These are phyloP conservation scores for Drosophila parthenogenetica DNA, from an alignment of 2,888 invertebrate genomes.

Conservation along the genomic window DNA sequence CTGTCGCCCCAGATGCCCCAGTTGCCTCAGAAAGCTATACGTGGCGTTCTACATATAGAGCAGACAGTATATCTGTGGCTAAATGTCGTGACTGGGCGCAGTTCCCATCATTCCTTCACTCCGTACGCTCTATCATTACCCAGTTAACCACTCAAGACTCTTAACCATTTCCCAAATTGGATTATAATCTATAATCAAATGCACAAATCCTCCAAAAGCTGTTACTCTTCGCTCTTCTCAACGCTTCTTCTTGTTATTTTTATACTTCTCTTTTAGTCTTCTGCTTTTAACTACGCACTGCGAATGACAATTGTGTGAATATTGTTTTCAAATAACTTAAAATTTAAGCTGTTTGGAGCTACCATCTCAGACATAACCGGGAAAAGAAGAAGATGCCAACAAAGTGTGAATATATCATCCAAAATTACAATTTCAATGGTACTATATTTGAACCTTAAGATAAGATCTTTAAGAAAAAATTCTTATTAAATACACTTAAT, in stretches of 20 bases:
- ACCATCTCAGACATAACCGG: too few species aligned
- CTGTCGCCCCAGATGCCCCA: slow-evolving; percentile 48
- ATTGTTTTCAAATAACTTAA: not conserved
- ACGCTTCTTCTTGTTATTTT: not conserved
- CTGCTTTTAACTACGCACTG: not conserved
- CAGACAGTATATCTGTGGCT: not conserved
- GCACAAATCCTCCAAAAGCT: slow-evolving; percentile 1
- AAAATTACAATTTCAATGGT: too few species aligned
- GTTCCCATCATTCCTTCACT: slow-evolving; percentile 21
- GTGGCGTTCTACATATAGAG: not conserved
- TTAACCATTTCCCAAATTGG: slow-evolving; percentile 26
- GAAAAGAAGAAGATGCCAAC: too few species aligned
- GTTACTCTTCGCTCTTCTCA: not conserved
- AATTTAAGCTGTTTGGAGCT: not conserved
- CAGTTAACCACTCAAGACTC: slow-evolving; percentile 12
- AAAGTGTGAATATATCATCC: too few species aligned
- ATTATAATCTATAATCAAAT: slow-evolving; percentile 31
- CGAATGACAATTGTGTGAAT: not conserved
- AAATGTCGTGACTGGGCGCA: slow-evolving; percentile 55
- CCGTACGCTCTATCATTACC: not conserved
- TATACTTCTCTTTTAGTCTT: not conserved
- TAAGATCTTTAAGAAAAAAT: too few species aligned
- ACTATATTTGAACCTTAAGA: too few species aligned
- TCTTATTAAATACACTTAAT: too few species aligned
- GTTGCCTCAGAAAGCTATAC: slow-evolving; percentile 23